Evolutionary conservation across 2,797 vertebrate species (phyloP), one percentile per base, ranked within the genome.

Genomic region (Pseudochaenichthys georgianus): DNA sequence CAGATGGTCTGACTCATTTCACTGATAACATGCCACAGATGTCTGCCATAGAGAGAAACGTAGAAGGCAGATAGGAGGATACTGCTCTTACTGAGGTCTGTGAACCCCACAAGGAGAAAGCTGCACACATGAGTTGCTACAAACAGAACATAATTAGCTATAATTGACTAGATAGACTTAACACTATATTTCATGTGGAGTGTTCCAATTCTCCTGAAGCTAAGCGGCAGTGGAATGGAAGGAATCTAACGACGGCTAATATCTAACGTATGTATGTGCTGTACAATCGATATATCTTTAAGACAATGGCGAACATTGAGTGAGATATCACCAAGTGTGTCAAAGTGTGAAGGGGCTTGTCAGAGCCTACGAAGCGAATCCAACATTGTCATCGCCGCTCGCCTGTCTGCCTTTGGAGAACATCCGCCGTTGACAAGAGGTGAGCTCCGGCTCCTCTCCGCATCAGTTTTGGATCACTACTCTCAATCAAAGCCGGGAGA

Each of bases 381-480:
- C 90, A 90, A 90, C 90, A 77, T 92, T 94, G 95, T 95, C 95
- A 93, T 94, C 80, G 93, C 86, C 58, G 85, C 87, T 87, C 70
- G 90, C 91, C 92, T 88, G 91, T 89, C 91, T 92, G 91, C 92
- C 87, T 72, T 76, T 69, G 84, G 91, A 91, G 93, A 92, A 91
- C 92, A 90, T 90, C 87, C 83, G 38, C 73, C 65, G 85, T 70
- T 94, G 94, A 94, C 93, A 93, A 89, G 92, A 94, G 92, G 90
- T 92, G 90, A 91, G 89, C 84, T 64, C 66, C 69, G 13, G 88
- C 90, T 90, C 90, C 88, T 86, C 89, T 85, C 89, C 23, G 85
- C 93, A 94, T 96, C 94, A 92, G 94, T 95, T 94, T 90, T 94
- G 94, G 94, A 95, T 96, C 95, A 94, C 93, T 93, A 95, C 91